These are phyloP conservation scores for Mirza zaza DNA, from an alignment of 2,113 vertebrate genomes.

Conservation along the genomic window DNA sequence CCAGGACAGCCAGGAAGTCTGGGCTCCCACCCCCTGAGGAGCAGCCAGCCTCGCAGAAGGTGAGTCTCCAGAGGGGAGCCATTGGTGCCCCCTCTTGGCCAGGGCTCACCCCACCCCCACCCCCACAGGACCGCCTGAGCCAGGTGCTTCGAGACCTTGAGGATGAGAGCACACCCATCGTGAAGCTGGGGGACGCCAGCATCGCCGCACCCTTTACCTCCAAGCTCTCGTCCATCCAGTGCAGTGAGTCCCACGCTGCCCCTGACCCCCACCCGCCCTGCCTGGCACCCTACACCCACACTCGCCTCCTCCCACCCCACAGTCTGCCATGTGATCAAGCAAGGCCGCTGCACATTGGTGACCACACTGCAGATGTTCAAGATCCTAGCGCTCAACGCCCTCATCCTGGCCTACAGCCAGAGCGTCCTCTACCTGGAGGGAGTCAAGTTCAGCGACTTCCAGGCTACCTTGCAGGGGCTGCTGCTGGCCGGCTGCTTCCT, in stretches of 20 bases:
- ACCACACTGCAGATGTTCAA: conserved; percentile 99
- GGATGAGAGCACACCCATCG: conserved; percentile 93
- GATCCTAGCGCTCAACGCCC: conserved; percentile 95
- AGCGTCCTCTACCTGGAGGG: conserved; percentile 97
- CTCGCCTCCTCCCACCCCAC: neutral
- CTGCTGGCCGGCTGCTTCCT: conserved; percentile 97
- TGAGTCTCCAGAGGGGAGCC: conserved; percentile 56
- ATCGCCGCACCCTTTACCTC: conserved; percentile 98
- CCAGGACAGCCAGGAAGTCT: conserved; percentile 87
- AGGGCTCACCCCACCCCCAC: neutral
- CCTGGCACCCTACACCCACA: neutral
- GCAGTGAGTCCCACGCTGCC: conserved; percentile 87
- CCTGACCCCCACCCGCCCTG: rapidly evolving
- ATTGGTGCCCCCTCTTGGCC: conserved; percentile 65
- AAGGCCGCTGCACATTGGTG: conserved; percentile 96
- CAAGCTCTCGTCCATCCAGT: conserved; percentile 97
- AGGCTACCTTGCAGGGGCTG: conserved; percentile 96
- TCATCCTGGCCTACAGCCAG: conserved; percentile 97
- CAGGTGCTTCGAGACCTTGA: conserved; percentile 97
- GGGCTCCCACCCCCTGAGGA: conserved; percentile 91
- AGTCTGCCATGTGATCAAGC: conserved; percentile 99
- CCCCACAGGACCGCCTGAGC: conserved; percentile 91
- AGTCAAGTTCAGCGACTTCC: conserved; percentile 98
- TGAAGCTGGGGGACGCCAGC: conserved; percentile 97
- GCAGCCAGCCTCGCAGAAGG: conserved; percentile 91